Evolutionary conservation across 2,113 vertebrate species (phyloP).

Genomic region (Rhinoderma darwinii): DNA sequence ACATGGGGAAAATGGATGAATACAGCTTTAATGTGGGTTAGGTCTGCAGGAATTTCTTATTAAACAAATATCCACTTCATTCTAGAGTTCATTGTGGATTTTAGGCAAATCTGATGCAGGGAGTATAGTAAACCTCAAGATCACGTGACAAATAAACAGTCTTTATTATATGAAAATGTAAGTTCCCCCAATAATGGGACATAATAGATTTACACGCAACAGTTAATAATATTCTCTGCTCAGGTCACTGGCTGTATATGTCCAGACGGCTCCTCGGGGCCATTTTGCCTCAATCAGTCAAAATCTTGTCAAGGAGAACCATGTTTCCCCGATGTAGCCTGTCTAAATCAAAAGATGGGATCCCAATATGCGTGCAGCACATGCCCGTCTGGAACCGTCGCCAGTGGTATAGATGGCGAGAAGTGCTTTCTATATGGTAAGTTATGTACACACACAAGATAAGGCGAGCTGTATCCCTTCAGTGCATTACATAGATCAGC

Average conservation of each 20-base stretch:
- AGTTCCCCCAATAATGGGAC: not conserved
- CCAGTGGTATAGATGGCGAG: constrained; percentile 70
- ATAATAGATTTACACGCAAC: too few relatives aligned
- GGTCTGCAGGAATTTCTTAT: too few relatives aligned
- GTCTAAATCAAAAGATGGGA: constrained; percentile 59
- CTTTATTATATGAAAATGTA: too few relatives aligned
- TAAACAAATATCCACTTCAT: too few relatives aligned
- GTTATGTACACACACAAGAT: not conserved
- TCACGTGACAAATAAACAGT: too few relatives aligned
- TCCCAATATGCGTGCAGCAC: constrained; percentile 70
- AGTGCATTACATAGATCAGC: too few relatives aligned
- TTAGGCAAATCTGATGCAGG: too few relatives aligned
- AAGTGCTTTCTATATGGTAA: constrained; percentile 81
- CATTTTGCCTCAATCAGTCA: constrained; percentile 69
- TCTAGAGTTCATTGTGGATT: too few relatives aligned
- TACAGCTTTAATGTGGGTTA: too few relatives aligned
- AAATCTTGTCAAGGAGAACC: constrained; percentile 73
- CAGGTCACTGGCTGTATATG: constrained; percentile 80
- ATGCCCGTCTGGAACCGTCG: constrained; percentile 71
- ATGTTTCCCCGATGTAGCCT: constrained; percentile 75
- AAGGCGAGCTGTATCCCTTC: too few relatives aligned
- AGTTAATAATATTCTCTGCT: not conserved
- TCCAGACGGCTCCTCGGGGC: constrained; percentile 72
- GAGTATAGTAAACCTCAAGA: too few relatives aligned
- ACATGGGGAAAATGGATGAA: too few relatives aligned